Percentiles rank a stretch among this genome's conserved stretches.
Evolutionary conservation across 1,140 invertebrate genomes (phyloP).

Genomic region (Leguminivora glycinivorella): DNA sequence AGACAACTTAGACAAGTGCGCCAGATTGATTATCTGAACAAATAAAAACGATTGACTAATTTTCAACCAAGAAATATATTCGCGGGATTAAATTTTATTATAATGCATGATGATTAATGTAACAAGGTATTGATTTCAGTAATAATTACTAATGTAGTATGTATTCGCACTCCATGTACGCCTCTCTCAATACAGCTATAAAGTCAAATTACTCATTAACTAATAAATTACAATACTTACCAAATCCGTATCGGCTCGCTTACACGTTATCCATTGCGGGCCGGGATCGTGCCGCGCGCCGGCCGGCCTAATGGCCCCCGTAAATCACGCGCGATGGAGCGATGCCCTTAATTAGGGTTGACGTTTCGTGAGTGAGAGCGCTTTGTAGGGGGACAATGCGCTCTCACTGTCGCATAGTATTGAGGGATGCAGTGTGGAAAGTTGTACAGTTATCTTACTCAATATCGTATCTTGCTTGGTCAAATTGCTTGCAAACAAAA

Average conservation of each 20-base stretch:
- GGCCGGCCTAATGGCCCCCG: constrained; percentile 44
- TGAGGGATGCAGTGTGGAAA: constrained; percentile 19
- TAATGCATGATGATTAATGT: no score
- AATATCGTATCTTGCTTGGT: neutral
- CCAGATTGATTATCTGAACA: no score
- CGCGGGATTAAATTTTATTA: no score
- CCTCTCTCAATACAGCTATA: neutral
- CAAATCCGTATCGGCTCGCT: neutral
- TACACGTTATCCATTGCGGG: constrained; percentile 29
- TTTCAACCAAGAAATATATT: no score
- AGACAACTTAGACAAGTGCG: no score
- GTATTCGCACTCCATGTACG: no score
- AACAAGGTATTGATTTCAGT: no score
- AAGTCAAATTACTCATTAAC: neutral
- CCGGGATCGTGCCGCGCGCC: constrained; percentile 39
- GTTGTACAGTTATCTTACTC: neutral
- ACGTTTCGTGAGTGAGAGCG: constrained; percentile 47
- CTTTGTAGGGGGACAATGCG: constrained; percentile 32
- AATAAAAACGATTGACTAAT: no score
- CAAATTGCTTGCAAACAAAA: neutral
- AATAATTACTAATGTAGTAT: no score
- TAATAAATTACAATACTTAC: neutral
- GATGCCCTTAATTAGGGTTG: constrained; percentile 58
- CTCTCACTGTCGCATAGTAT: constrained; percentile 19
- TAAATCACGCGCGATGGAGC: constrained; percentile 49